Evolutionary conservation across 2,113 vertebrate genomes (phyloP).

Genomic region (Cettia cetti): DNA sequence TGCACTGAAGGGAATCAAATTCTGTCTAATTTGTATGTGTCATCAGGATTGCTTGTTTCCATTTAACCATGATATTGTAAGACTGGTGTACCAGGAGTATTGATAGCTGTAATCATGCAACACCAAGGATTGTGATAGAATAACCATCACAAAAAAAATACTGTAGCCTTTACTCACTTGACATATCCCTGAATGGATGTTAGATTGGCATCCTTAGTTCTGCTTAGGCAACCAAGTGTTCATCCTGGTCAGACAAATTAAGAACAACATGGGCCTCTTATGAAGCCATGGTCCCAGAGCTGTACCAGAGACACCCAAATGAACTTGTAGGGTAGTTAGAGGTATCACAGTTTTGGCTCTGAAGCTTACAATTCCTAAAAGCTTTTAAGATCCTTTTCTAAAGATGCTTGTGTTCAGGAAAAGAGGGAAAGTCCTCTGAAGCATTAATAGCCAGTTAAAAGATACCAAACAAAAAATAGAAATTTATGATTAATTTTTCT

Average conservation of each 20-base stretch:
- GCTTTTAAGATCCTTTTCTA: background rate
- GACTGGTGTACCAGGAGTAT: background rate
- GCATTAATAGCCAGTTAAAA: too few species aligned
- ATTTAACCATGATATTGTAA: background rate
- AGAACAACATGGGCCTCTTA: background rate
- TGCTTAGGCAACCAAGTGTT: background rate
- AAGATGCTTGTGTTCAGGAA: background rate
- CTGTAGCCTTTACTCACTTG: background rate
- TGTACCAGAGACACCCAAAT: background rate
- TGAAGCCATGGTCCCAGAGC: background rate
- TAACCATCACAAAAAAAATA: background rate
- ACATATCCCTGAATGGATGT: background rate
- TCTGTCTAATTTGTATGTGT: background rate
- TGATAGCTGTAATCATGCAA: background rate
- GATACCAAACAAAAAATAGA: too few species aligned
- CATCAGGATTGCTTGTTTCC: background rate
- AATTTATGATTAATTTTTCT: too few species aligned
- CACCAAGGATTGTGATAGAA: background rate
- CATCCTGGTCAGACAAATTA: background rate
- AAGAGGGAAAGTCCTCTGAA: too few species aligned
- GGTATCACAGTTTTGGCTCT: accelerated
- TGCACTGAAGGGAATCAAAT: background rate
- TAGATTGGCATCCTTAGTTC: background rate
- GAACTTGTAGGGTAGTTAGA: background rate
- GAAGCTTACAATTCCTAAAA: background rate